Conservation (phyloP, 2,888 invertebrate species). For the Monoplex corrugatus region DNA sequence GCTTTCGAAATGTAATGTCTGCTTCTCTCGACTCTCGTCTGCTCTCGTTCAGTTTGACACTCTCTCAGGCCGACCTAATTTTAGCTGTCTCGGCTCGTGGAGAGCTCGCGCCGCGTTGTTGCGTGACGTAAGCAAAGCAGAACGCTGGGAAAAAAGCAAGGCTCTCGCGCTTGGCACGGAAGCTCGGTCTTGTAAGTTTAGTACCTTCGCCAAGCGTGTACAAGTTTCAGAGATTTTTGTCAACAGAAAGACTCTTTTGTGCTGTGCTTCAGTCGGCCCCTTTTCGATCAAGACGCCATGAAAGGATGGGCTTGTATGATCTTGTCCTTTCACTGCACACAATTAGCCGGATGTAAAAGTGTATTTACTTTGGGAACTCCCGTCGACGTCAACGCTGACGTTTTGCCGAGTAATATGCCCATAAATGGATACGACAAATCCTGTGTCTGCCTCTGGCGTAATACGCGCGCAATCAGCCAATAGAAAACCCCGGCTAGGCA, state of each 20-base stretch:
- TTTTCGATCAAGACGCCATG: not conserved
- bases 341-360: slow-evolving; percentile 49
- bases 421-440: slow-evolving; percentile 44
- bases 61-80: slow-evolving; percentile 48
- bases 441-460: slow-evolving; percentile 31
- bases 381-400: slow-evolving; percentile 45
- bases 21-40: slow-evolving; percentile 40
- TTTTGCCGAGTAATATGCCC: slow-evolving; percentile 35
- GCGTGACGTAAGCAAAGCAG: slow-evolving; percentile 47
- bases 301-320: slow-evolving; percentile 3
- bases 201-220: not conserved
- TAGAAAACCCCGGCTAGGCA: not conserved
- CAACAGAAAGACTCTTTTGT: not conserved
- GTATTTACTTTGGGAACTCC: slow-evolving; percentile 48
- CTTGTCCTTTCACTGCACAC: slow-evolving; percentile 29
- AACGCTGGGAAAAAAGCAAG: not conserved
- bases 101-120: slow-evolving; percentile 47
- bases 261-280: not conserved
- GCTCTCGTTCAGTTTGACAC: slow-evolving; percentile 44
- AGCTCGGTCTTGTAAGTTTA: not conserved
- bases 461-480: slow-evolving; percentile 19
- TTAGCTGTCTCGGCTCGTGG: slow-evolving; percentile 42
- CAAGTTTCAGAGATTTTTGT: not conserved
- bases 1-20: slow-evolving; percentile 43
- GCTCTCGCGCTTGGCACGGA: not conserved